Base-by-base conservation (phyloP, 2,797 vertebrate species). In the Sebastiscus tertius region DNA sequence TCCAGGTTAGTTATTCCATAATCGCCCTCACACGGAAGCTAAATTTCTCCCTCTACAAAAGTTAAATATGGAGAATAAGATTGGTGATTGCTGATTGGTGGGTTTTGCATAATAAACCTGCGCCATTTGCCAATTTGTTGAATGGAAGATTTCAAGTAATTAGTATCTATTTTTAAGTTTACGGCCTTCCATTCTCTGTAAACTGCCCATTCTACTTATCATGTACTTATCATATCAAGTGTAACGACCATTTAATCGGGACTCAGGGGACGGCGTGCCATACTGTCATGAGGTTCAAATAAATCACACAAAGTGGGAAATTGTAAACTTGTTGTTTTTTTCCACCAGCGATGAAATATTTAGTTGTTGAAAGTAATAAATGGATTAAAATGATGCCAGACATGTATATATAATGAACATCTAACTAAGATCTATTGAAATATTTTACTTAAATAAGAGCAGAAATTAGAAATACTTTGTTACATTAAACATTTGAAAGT, bases 31-130 rank as follows among this genome's bases (percentile, higher is more conserved):
- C 26, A 52, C 73, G 33, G 54, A 67, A 59, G 46, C 68, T 79
- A 26, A 33, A 82, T 80, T 83, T 86, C 26, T 82, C 68, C 56
- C 52, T 24, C 22, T 36, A 76, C 78, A 66, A 84, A 81, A 75
- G 46, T 71, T 60, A 79, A 86, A 90, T 78, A 74, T 56, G 77
- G 71, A 71, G 18, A 60, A 60, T 66, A 76, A 24, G 6, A 67
- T 52, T 75, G 69, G 63, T 39, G 55, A 64, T 49, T 46, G 34
- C 77, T 81, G 80, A 91, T 86, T 84, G 84, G 70, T 78, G 46
- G 71, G 72, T 84, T 93, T 90, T 86, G 91, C 87, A 82, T 84
- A 85, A 94, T 94, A 94, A 94, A 94, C 79, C 73, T 77, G 66
- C 49, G 22, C 22, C 72, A 92, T 88, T 89, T 80, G 56, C 80